phyloP scores from a whole-genome alignment of 92 coral and sea anemone species.

The Epizoanthus rinbou region DNA sequence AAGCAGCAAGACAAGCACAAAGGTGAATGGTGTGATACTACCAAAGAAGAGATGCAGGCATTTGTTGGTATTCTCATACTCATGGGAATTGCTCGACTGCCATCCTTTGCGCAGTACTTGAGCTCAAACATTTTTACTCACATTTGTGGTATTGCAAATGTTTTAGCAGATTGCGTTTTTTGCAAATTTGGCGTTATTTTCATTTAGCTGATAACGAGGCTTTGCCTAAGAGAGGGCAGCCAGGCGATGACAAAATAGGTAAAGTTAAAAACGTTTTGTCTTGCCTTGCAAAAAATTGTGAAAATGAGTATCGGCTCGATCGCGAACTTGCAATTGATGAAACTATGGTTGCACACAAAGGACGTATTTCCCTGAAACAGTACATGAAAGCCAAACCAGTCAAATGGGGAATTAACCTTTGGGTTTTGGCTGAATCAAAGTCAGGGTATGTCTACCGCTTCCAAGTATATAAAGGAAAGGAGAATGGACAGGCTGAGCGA shows the following conservation, averaged over 20 bases:
- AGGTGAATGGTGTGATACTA: neutral
- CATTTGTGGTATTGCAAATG: constrained; percentile 10
- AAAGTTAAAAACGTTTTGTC: neutral
- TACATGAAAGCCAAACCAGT: constrained; percentile 57
- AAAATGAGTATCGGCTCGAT: constrained; percentile 30
- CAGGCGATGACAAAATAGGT: constrained; percentile 26
- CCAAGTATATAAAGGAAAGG: constrained; percentile 61
- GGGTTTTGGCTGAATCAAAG: constrained; percentile 56
- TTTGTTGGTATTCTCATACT: constrained; percentile 12
- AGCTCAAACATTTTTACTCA: neutral
- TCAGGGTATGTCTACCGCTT: constrained; percentile 61
- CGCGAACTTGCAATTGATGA: constrained; percentile 50
- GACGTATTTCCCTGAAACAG: constrained; percentile 49
- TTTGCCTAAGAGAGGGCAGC: neutral
- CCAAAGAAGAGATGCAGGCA: constrained; percentile 22
- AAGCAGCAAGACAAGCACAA: constrained; percentile 21
- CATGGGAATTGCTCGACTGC: constrained; percentile 13
- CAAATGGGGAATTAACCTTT: constrained; percentile 60
- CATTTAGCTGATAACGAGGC: constrained; percentile 5
- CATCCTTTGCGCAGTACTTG: constrained; percentile 10
- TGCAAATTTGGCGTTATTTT: constrained; percentile 29
- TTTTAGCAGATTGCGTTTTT: constrained; percentile 19
- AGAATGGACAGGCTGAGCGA: constrained; percentile 37
- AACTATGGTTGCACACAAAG: constrained; percentile 65
- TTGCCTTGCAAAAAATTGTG: neutral